Percentiles rank a stretch among this genome's conserved stretches.
These are phyloP conservation scores for Xenopus borealis DNA, from an alignment of 2,113 vertebrate genomes.

Conservation along the genomic window DNA sequence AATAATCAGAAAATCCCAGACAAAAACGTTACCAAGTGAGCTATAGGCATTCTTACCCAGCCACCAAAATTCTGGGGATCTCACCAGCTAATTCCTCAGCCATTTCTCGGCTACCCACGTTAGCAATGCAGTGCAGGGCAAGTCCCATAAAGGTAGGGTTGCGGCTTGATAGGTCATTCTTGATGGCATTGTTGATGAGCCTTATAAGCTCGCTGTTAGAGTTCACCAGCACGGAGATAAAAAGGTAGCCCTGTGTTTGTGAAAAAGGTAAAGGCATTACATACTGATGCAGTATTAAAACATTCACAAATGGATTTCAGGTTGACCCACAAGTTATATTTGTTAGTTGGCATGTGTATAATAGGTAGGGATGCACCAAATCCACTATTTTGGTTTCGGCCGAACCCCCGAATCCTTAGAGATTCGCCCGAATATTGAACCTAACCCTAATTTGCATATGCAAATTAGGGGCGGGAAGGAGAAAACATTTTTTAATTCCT, in stretches of 20 bases:
- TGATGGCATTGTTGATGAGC: conserved; percentile 72
- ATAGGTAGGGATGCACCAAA: too few relatives aligned
- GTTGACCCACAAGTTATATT: neutral
- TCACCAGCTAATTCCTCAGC: conserved; percentile 72
- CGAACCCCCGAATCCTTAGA: too few relatives aligned
- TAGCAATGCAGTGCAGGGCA: conserved; percentile 72
- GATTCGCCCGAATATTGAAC: too few relatives aligned
- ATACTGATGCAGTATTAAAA: neutral
- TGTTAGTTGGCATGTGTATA: neutral
- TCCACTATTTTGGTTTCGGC: too few relatives aligned
- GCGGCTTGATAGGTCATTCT: conserved; percentile 70
- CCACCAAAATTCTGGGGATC: conserved; percentile 73
- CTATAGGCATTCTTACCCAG: conserved; percentile 60
- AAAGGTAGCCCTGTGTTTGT: conserved; percentile 66
- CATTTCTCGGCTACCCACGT: conserved; percentile 73
- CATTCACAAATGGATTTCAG: neutral
- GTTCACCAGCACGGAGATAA: conserved; percentile 73
- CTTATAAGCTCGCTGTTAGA: conserved; percentile 73
- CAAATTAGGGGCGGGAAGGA: too few relatives aligned
- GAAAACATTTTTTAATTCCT: too few relatives aligned
- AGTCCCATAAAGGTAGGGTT: conserved; percentile 74
- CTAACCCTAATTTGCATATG: too few relatives aligned
- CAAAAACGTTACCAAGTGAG: too few relatives aligned
- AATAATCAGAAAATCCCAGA: too few relatives aligned
- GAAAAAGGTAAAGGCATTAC: neutral